These are phyloP conservation scores for Aspidiotus rigidus DNA, from an alignment of 2,888 invertebrate genomes.

Conservation along the genomic window DNA sequence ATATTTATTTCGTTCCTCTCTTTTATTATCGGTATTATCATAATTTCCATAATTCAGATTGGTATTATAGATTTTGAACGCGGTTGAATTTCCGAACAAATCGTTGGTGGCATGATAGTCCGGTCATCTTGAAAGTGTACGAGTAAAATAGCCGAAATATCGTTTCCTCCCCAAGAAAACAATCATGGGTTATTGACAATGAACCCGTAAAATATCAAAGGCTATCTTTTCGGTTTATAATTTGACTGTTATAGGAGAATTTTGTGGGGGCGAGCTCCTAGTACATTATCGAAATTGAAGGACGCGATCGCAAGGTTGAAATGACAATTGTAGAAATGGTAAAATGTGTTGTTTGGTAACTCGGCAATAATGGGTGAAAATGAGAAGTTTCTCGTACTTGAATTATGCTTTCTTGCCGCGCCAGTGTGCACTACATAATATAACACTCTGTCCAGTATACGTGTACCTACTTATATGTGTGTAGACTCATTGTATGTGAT, in stretches of 20 bases:
- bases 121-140: not conserved
- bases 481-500: constrained; percentile 7
- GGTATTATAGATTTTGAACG: not conserved
- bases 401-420: constrained; percentile 23
- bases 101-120: not conserved
- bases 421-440: too few relatives aligned
- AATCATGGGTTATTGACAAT: too few relatives aligned
- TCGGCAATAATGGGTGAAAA: constrained; percentile 27
- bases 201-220: too few relatives aligned
- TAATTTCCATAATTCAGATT: too few relatives aligned
- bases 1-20: not conserved
- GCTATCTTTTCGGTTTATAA: too few relatives aligned
- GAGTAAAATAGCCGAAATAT: too few relatives aligned
- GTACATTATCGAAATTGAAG: too few relatives aligned
- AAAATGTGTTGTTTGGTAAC: constrained; percentile 16
- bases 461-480: not conserved
- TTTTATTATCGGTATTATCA: not conserved
- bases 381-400: constrained; percentile 6
- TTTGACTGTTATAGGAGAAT: too few relatives aligned
- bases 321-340: not conserved
- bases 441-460: too few relatives aligned
- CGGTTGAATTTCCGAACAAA: not conserved
- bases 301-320: too few relatives aligned
- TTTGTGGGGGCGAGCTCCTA: too few relatives aligned
- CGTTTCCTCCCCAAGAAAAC: too few relatives aligned